Evolutionary conservation across 2,797 vertebrate species (phyloP), one percentile per base, ranked within the genome.

Genomic region (Miichthys miiuy): DNA sequence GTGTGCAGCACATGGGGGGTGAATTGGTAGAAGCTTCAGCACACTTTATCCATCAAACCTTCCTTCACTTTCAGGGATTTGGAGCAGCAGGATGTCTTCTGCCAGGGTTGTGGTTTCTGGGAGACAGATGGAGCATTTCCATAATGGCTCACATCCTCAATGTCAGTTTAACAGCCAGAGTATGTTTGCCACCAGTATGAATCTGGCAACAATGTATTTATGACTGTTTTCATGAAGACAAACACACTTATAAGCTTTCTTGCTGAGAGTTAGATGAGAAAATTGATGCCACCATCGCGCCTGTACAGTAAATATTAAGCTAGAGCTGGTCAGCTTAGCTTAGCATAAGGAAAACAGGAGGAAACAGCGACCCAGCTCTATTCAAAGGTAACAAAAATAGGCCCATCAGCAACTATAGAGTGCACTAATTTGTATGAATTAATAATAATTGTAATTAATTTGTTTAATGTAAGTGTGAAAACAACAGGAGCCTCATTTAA

Each of bases 31-130:
- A 77, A 70, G 70, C 77, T 74, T 60, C 54, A 17, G 66, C 70
- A 57, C 83, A 90, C 86, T 89, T 80, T 82, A 87, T 86, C 85
- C 78, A 88, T 91, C 87, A 90, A 72, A 76, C 70, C 68, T 38
- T 38, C 34, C 34, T 38, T 88, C 69, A 80, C 78, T 82, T 67
- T 85, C 77, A 56, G 79, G 63, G 71, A 63, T 73, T 38, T 30
- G 27, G 68, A 75, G 73, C 48, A 62, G 71, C 2, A 17, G 64
- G 62, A 44, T 67, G 77, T 75, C 71, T 63, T 63, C 64, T 79
- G 69, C 57, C 54, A 61, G 68, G 23, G 62, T 54, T 80, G 81
- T 72, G 87, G 83, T 86, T 87, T 89, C 77, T 75, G 50, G 14
- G 61, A 81, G 50, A 86, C 72, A 14, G 42, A 72, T 46, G 8